phyloP scores from a whole-genome alignment of 2,113 vertebrate genomes.

The Chaetura pelagica region DNA sequence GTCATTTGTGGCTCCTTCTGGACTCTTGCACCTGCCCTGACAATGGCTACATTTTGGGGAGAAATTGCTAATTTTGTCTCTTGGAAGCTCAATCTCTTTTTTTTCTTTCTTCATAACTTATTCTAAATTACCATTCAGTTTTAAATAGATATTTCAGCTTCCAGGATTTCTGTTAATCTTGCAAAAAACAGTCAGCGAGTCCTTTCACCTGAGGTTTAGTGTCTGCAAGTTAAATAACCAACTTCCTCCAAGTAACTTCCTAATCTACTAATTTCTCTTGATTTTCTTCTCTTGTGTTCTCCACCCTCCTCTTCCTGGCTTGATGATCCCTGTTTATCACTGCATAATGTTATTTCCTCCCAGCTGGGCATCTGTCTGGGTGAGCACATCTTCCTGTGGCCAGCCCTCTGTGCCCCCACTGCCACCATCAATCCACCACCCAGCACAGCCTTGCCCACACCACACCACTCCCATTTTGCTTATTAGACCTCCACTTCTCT shows the following conservation, averaged over 20 bases:
- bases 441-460: neutral
- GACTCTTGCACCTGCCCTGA: neutral
- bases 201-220: neutral
- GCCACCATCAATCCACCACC: constrained; percentile 43
- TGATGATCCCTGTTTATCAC: neutral
- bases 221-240: neutral
- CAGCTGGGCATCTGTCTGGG: constrained; percentile 55
- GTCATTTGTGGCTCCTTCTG: neutral
- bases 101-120: neutral
- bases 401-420: neutral
- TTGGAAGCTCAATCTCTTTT: neutral
- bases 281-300: neutral
- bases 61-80: neutral
- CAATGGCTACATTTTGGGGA: neutral
- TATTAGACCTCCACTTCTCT: constrained; percentile 26
- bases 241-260: constrained; percentile 49
- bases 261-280: constrained; percentile 1
- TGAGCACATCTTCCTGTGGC: constrained; percentile 34
- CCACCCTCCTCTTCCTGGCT: constrained; percentile 37
- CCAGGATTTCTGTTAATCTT: neutral
- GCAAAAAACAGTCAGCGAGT: neutral
- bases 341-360: constrained; percentile 59
- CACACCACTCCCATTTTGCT: constrained; percentile 28
- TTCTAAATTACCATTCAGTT: neutral
- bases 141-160: neutral